These are phyloP conservation scores for Bucorvus abyssinicus DNA, from an alignment of 2,797 vertebrate species.

Conservation along the genomic window DNA sequence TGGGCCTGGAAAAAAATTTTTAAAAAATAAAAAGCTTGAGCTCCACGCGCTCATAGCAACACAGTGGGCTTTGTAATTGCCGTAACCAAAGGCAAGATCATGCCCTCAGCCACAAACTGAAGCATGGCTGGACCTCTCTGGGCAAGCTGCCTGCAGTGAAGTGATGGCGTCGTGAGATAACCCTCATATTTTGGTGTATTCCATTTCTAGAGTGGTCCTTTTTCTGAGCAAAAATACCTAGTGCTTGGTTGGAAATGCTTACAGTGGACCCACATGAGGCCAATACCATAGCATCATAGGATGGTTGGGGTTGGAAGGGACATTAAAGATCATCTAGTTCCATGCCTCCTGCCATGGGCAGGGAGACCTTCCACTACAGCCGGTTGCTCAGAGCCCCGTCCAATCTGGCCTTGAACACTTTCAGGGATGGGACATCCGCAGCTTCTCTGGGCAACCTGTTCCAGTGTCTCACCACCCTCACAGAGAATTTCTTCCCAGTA, in stretches of 20 bases:
- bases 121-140: rapidly evolving
- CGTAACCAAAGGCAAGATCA: background rate
- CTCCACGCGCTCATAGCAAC: rapidly evolving
- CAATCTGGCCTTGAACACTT: no score
- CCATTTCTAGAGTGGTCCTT: background rate
- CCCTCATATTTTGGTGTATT: background rate
- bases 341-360: no score
- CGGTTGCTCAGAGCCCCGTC: no score
- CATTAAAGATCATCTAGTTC: no score
- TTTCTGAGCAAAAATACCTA: background rate
- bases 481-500: no score
- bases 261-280: rapidly evolving
- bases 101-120: background rate
- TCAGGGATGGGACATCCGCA: no score
- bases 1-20: background rate
- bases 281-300: no score
- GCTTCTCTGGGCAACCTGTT: no score
- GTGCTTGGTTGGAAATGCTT: background rate
- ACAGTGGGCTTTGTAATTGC: background rate
- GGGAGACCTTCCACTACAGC: no score
- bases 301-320: no score
- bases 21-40: background rate
- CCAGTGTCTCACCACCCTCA: no score
- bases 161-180: rapidly evolving
- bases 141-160: background rate